phyloP scores from a whole-genome alignment of 1,140 invertebrate genomes.

The Potamilus streckersoni region DNA sequence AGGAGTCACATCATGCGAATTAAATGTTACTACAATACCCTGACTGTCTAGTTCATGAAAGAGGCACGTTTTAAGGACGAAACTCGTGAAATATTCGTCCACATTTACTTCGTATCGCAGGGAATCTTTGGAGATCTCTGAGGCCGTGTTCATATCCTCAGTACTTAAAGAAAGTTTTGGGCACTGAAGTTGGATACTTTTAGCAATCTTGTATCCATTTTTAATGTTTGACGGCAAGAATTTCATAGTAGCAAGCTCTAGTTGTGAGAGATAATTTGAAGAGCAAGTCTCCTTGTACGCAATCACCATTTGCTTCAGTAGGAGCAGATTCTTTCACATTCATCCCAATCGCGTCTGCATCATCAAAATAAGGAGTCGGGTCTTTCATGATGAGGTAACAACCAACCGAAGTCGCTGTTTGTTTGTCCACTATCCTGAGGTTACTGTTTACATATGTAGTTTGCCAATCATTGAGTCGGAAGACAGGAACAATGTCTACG shows the following conservation, averaged over 20 bases:
- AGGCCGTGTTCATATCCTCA: background rate
- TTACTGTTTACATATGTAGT: background rate
- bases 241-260: conserved; percentile 6
- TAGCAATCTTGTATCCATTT: conserved; percentile 6
- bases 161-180: background rate
- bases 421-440: background rate
- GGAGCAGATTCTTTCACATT: background rate
- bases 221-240: background rate
- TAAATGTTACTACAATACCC: background rate
- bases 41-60: conserved; percentile 4
- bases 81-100: background rate
- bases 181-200: background rate
- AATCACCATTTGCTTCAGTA: no score
- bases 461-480: background rate
- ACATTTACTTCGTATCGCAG: background rate
- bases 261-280: conserved; percentile 8
- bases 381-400: conserved; percentile 16
- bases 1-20: background rate
- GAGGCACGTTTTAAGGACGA: background rate
- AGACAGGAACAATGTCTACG: no score
- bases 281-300: background rate
- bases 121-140: background rate
- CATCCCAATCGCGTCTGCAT: background rate
- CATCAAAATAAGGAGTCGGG: background rate
- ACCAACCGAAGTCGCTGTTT: background rate